Evolutionary conservation across 92 coral and sea anemone genomes (phyloP).

Genomic region (Hydrozoanthus gracilis): DNA sequence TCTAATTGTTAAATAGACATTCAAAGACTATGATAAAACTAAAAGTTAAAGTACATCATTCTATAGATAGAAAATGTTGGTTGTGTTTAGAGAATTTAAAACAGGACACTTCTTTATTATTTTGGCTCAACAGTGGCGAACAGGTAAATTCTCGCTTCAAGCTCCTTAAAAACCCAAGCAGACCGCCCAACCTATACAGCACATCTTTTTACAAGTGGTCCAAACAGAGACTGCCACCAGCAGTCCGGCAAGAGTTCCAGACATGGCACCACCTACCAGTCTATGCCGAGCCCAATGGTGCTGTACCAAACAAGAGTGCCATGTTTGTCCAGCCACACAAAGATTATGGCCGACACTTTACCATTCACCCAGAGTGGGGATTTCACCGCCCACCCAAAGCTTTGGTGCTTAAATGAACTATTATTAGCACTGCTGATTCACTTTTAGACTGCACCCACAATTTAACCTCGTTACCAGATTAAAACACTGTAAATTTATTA

Average conservation of each 20-base stretch:
- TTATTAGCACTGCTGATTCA: no score
- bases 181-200: conserved; percentile 75
- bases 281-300: conserved; percentile 66
- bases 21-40: no score
- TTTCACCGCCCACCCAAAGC: conserved; percentile 61
- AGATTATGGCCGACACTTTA: conserved; percentile 83
- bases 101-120: not conserved
- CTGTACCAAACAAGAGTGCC: conserved; percentile 76
- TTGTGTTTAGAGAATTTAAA: not conserved
- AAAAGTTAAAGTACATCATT: no score
- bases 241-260: conserved; percentile 81
- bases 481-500: no score
- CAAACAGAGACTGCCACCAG: conserved; percentile 59
- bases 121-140: conserved; percentile 58
- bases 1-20: no score
- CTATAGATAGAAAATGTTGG: no score
- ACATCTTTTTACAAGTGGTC: conserved; percentile 72
- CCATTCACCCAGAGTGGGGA: conserved; percentile 99
- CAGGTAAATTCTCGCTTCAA: conserved; percentile 52
- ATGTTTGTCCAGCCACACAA: conserved; percentile 91
- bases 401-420: conserved; percentile 41
- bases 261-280: conserved; percentile 99
- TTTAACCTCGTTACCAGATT: no score
- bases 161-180: conserved; percentile 62
- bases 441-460: no score